Evolutionary conservation across 2,888 invertebrate genomes (phyloP).

Genomic region (Drosophila robusta): DNA sequence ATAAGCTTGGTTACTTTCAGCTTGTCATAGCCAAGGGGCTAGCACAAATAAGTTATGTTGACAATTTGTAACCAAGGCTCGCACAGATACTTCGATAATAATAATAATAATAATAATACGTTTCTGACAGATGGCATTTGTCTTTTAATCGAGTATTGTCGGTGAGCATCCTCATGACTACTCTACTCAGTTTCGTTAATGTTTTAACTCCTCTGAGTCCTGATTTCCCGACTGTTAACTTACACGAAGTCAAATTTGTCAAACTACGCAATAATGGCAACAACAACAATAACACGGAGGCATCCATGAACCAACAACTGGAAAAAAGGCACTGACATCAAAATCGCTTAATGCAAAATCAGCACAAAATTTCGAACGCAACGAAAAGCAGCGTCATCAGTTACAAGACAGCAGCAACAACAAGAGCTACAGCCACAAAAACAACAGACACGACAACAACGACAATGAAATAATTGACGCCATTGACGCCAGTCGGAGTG

Average conservation of each 20-base stretch:
- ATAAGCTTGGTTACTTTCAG: too few relatives aligned
- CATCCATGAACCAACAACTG: slow-evolving; percentile 28
- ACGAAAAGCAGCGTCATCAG: slow-evolving; percentile 80
- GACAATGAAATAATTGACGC: slow-evolving; percentile 83
- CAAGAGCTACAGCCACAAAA: slow-evolving; percentile 2
- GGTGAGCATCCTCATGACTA: slow-evolving; percentile 8
- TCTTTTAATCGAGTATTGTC: not conserved
- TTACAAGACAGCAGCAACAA: slow-evolving; percentile 54
- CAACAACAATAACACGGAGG: slow-evolving; percentile 22
- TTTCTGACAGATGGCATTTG: not conserved
- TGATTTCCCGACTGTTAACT: slow-evolving; percentile 39
- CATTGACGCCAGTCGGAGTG: slow-evolving; percentile 70
- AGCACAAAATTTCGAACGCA: slow-evolving; percentile 73
- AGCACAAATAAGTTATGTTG: too few relatives aligned
- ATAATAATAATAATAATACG: too few relatives aligned
- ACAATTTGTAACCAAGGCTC: too few relatives aligned
- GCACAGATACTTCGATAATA: too few relatives aligned
- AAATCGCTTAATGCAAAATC: slow-evolving; percentile 72
- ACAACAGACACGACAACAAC: slow-evolving; percentile 34
- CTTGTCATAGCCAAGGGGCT: too few relatives aligned
- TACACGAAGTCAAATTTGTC: slow-evolving; percentile 77
- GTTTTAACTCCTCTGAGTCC: slow-evolving; percentile 5
- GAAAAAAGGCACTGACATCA: slow-evolving; percentile 56
- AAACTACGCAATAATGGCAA: slow-evolving; percentile 63
- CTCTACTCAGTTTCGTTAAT: slow-evolving; percentile 24